phyloP scores from a whole-genome alignment of 1,140 invertebrate species.

The Mylabris phalerata region DNA sequence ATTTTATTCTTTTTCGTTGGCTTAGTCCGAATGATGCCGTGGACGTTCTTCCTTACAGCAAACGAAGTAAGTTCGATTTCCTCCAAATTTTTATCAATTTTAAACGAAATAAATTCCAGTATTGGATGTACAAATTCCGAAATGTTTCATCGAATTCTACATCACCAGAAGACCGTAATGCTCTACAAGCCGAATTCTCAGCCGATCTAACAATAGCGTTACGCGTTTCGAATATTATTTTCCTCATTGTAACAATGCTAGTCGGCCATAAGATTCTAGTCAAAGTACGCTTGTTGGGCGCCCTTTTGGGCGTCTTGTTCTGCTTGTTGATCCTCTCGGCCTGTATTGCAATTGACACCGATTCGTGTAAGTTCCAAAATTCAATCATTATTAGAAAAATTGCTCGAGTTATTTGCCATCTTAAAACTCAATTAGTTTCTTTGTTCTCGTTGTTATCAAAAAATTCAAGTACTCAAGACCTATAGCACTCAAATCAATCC shows the following conservation, averaged over 20 bases:
- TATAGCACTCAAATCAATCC: no score
- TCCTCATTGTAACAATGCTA: neutral
- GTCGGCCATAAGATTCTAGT: neutral
- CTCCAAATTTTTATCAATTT: neutral
- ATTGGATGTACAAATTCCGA: conserved; percentile 9
- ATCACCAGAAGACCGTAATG: neutral
- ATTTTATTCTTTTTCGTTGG: neutral
- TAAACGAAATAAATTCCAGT: neutral
- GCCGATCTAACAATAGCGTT: neutral
- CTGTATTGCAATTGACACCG: neutral
- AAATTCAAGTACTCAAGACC: no score
- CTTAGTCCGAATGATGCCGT: neutral
- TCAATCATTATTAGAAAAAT: no score
- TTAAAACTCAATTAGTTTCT: no score
- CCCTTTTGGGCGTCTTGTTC: neutral
- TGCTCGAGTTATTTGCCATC: no score
- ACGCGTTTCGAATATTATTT: neutral
- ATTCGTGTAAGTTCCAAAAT: neutral
- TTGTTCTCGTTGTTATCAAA: no score
- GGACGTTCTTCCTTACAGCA: conserved; percentile 3
- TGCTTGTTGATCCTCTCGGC: neutral
- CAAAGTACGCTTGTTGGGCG: neutral
- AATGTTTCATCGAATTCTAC: neutral
- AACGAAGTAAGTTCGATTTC: neutral
- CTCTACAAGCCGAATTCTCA: neutral